phyloP scores from a whole-genome alignment of 92 coral and sea anemone genomes.

The Epizoanthus scotinus region DNA sequence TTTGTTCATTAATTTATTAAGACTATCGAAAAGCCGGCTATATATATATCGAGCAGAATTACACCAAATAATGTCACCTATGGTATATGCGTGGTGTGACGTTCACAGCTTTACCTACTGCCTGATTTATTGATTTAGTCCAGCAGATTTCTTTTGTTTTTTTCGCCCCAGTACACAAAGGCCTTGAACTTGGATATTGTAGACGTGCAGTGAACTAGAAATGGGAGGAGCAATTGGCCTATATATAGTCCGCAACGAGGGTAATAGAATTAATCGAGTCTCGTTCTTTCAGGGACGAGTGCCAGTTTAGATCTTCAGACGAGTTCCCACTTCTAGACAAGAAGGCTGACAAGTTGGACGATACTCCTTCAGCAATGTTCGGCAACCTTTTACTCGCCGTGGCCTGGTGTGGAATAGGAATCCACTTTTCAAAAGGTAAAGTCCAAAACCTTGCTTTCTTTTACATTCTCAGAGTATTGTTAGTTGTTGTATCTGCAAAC shows the following conservation, averaged over 20 bases:
- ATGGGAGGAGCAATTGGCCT: neutral
- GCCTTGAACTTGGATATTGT: conserved; percentile 4
- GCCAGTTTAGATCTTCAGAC: neutral
- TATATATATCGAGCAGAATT: neutral
- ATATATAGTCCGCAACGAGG: neutral
- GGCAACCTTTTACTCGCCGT: too few relatives aligned
- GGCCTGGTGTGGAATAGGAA: too few relatives aligned
- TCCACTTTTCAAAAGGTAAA: too few relatives aligned
- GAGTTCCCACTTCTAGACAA: neutral
- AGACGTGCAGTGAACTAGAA: conserved; percentile 4
- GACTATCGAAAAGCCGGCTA: neutral
- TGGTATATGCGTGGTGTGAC: neutral
- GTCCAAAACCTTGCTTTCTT: too few relatives aligned
- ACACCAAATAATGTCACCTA: neutral
- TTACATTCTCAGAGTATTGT: too few relatives aligned
- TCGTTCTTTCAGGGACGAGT: neutral
- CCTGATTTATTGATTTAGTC: neutral
- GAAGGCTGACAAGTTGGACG: neutral
- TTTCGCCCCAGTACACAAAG: neutral
- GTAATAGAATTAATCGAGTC: neutral
- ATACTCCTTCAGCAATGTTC: neutral
- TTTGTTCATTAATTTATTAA: neutral
- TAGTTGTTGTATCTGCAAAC: too few relatives aligned
- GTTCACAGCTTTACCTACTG: neutral
- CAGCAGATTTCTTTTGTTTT: neutral